Evolutionary conservation across 1,140 invertebrate genomes (phyloP), one percentile per base, ranked within the genome.

Genomic region (Aradophagus sp.): DNA sequence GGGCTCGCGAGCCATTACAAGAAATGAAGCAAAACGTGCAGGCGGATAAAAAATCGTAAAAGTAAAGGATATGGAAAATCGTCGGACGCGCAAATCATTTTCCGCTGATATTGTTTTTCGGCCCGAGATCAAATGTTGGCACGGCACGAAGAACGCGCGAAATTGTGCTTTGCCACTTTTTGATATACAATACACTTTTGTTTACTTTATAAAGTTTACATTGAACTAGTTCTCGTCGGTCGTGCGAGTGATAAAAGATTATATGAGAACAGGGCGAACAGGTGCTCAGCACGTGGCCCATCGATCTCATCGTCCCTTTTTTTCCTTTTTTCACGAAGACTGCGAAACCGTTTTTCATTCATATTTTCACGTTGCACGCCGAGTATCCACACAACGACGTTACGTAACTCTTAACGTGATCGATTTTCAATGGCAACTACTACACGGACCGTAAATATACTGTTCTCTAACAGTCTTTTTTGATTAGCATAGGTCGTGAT

Each of bases 321-420:
- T 73, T 71, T 73, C 69, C 41, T 32, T 70, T 73, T 68, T 68
- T 68, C 58, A 63, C 52, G 52, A 65, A 70, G 65, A 70, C 58
- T 70, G 77, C 79, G 73, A 73, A 80, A 76, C 80, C 78, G 76
- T 84, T 86, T 84, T 86, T 84, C 84, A 86, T 86, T 85, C 84
- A 86, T 86, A 86, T 85, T 84, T 86, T 78, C 80, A 84, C 78
- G 77, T 73, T 61, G 72, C 65, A 62, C 19, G 61, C 73, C 65
- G 61, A 69, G 65, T 55, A 72, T 73, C 61, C 73, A 69, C 70
- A 66, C 69, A 75, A 66, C 66, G 67, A 71, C 63, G 74, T 73
- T 70, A 75, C 66, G 70, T 70, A 74, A 69, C 63, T 75, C 70
- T 72, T 75, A 70, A 76, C 68, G 76, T 63, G 77, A 86, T 86